Percentiles rank a stretch among this genome's conserved stretches.
phyloP scores from a whole-genome alignment of 2,113 vertebrate genomes.

The Sylvia atricapilla region DNA sequence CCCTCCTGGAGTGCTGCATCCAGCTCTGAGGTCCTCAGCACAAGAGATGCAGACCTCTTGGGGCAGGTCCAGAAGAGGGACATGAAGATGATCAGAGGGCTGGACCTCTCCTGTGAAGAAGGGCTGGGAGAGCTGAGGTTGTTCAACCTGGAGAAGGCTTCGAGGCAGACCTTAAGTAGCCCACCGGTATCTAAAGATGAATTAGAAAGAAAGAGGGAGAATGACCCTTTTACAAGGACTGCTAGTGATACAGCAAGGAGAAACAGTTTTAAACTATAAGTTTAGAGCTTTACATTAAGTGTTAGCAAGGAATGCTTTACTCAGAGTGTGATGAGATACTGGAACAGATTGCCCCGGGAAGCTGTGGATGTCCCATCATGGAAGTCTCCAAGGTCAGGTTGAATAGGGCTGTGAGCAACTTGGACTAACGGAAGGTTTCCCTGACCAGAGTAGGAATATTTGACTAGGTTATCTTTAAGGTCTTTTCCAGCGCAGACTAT shows the following conservation, averaged over 20 bases:
- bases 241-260: no score
- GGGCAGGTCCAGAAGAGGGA: background rate
- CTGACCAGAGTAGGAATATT: background rate
- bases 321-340: background rate
- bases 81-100: background rate
- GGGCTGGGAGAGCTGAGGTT: background rate
- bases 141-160: background rate
- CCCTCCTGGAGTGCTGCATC: background rate
- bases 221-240: background rate
- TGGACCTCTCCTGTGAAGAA: background rate
- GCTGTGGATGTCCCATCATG: background rate
- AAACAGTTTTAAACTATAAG: background rate
- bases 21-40: background rate
- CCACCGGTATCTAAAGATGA: background rate
- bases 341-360: background rate
- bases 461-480: background rate
- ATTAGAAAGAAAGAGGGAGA: background rate
- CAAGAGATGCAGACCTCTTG: background rate
- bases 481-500: fast-evolving
- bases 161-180: background rate
- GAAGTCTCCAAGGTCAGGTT: background rate
- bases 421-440: background rate
- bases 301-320: background rate
- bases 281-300: background rate
- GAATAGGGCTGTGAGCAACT: no score